Base-by-base conservation (phyloP, 2,888 invertebrate species). In the Aporophyla nigra region DNA sequence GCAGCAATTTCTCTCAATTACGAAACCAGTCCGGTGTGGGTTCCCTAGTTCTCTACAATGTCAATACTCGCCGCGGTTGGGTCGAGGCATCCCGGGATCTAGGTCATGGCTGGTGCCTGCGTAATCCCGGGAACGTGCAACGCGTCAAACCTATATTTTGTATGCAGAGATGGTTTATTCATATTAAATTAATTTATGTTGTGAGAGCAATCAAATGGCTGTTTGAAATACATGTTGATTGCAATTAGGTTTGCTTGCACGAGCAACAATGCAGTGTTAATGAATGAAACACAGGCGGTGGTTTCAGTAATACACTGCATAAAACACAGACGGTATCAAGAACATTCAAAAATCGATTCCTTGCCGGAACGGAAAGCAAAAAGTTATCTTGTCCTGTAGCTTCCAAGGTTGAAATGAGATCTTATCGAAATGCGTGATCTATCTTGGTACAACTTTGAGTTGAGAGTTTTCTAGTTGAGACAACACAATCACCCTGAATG, bases 91-190 rank as follows among this genome's bases (percentile, higher is more conserved):
- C 74, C 79, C 87, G 86, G 82, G 80, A 90, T 90, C 86, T 90
- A 90, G 91, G 91, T 91, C 91, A 89, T 79, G 90, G 88, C 88
- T 88, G 85, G 85, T 80, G 82, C 80, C 86, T 86, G 84, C 87
- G 88, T 80, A 80, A 87, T 89, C 87, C 90, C 85, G 87, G 80
- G 80, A 78, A 24, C 56, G 68, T 62, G 71, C 75, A 80, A 58
- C 85, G 68, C 79, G 65, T 63, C 83, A 78, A 63, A 61, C 46
- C 74, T 70, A 66, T 61, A 85, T 72, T 83, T 74, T 74, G 71
- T 85, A 82, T 82, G 61, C 77, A 73, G 58, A 69, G 40, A 58
- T 33, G 49, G 58, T 61, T 61, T 84, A 69, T 78, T 81, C 49
- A 10, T 59, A 71, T 71, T 66, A 79, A 14, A 71, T n/a, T 76